Conservation (phyloP, 1,140 invertebrate species). For the Procambarus clarkii region DNA sequence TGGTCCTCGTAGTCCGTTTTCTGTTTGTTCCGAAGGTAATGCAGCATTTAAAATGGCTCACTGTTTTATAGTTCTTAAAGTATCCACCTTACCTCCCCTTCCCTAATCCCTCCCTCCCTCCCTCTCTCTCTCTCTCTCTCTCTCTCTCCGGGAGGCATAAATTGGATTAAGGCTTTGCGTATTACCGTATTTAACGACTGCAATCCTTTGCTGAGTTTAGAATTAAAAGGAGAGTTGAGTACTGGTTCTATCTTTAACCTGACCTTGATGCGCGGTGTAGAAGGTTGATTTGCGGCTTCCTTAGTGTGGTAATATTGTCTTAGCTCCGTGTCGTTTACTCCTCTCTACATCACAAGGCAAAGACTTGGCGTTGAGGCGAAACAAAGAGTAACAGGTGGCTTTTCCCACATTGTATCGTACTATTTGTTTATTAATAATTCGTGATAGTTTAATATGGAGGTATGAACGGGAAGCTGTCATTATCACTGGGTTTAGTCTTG, state of each 20-base stretch:
- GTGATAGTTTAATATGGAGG: conserved; percentile 25
- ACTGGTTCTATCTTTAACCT: conserved; percentile 3
- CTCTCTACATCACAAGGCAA: conserved; percentile 21
- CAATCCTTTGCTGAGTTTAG: background rate
- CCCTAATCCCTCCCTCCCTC: no score
- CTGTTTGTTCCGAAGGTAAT: conserved; percentile 41
- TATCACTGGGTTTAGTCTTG: background rate
- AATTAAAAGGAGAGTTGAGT: background rate
- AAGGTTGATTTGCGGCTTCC: conserved; percentile 18
- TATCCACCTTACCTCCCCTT: no score
- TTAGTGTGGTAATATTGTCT: background rate
- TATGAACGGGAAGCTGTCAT: conserved; percentile 1
- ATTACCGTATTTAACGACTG: background rate
- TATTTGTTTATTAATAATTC: conserved; percentile 34
- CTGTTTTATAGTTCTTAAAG: background rate
- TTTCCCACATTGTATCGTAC: conserved; percentile 36
- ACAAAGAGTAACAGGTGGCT: conserved; percentile 54
- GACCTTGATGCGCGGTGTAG: conserved; percentile 16
- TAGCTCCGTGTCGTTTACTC: conserved; percentile 7
- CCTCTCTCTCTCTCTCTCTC: no score
- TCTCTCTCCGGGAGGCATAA: background rate
- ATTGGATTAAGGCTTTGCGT: background rate
- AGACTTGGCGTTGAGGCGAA: background rate
- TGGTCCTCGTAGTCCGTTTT: conserved; percentile 35
- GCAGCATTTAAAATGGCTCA: background rate